These are phyloP conservation scores for Oophaga sylvatica DNA, from an alignment of 2,797 vertebrate genomes.

Conservation along the genomic window DNA sequence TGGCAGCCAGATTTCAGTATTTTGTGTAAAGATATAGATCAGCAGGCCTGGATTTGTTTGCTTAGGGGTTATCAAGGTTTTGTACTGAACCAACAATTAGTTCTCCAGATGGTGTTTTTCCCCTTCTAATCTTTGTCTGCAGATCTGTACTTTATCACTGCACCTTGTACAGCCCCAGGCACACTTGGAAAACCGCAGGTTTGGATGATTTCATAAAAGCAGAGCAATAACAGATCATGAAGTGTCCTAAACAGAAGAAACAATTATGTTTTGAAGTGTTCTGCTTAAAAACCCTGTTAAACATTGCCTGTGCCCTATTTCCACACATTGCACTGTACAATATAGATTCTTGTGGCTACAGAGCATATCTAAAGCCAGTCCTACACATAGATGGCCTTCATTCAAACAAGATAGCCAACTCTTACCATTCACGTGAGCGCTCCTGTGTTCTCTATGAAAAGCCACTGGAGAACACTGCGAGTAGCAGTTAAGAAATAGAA, in stretches of 20 bases:
- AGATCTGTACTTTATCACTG: slow-evolving; percentile 35
- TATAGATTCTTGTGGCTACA: too few species aligned
- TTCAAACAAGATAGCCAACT: too few species aligned
- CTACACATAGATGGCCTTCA: too few species aligned
- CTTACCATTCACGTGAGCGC: too few species aligned
- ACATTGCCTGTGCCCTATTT: too few species aligned
- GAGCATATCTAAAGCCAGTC: too few species aligned
- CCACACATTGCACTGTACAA: too few species aligned
- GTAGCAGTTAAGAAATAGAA: too few species aligned
- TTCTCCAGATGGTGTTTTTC: slow-evolving; percentile 43
- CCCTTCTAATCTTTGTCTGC: slow-evolving; percentile 40
- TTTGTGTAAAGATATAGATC: slow-evolving; percentile 21
- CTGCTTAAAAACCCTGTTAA: not conserved
- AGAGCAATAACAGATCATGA: not conserved
- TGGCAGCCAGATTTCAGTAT: not conserved
- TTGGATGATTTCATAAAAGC: slow-evolving; percentile 14
- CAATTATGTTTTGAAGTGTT: not conserved
- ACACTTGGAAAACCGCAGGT: slow-evolving; percentile 19
- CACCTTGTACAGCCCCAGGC: slow-evolving; percentile 57
- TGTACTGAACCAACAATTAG: slow-evolving; percentile 44
- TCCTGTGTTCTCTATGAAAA: too few species aligned
- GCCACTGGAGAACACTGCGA: too few species aligned
- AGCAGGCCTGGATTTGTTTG: slow-evolving; percentile 39
- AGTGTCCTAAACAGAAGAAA: not conserved
- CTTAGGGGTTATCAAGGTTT: slow-evolving; percentile 53